Evolutionary conservation across 2,113 vertebrate genomes (phyloP).

Genomic region (Chroicocephalus ridibundus): DNA sequence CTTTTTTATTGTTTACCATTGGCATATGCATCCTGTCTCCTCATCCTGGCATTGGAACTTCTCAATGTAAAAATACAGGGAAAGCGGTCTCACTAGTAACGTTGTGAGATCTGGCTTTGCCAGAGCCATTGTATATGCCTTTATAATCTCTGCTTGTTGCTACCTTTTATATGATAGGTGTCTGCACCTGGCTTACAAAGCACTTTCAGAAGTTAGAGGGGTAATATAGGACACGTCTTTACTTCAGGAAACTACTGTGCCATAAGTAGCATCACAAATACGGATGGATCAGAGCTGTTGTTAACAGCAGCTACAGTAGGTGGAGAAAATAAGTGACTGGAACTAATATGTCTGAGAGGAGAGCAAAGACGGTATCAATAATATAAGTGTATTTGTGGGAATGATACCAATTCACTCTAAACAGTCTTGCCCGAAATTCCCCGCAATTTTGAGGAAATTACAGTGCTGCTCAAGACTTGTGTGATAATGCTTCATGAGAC

Average conservation of each 20-base stretch:
- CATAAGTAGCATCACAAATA: accelerated
- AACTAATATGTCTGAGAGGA: background rate
- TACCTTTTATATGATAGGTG: background rate
- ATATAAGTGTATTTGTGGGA: background rate
- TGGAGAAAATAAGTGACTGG: background rate
- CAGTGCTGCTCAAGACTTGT: background rate
- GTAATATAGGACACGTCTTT: accelerated
- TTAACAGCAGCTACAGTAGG: background rate
- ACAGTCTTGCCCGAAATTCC: background rate
- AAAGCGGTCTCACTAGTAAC: background rate
- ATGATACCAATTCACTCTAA: background rate
- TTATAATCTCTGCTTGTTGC: background rate
- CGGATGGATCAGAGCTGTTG: background rate
- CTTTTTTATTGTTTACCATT: background rate
- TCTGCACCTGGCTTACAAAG: background rate
- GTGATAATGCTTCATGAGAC: background rate
- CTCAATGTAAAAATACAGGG: background rate
- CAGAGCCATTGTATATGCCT: background rate
- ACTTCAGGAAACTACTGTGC: accelerated
- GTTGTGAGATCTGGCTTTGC: accelerated
- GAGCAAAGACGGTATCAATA: background rate
- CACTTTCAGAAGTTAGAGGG: background rate
- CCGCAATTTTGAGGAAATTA: conserved; percentile 22
- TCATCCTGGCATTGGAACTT: background rate
- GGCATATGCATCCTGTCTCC: background rate